A percentile compares a stretch with the other conserved stretches of the same genome.
Conservation (phyloP, 2,888 invertebrate genomes). For the Dasysyrphus albostriatus region DNA sequence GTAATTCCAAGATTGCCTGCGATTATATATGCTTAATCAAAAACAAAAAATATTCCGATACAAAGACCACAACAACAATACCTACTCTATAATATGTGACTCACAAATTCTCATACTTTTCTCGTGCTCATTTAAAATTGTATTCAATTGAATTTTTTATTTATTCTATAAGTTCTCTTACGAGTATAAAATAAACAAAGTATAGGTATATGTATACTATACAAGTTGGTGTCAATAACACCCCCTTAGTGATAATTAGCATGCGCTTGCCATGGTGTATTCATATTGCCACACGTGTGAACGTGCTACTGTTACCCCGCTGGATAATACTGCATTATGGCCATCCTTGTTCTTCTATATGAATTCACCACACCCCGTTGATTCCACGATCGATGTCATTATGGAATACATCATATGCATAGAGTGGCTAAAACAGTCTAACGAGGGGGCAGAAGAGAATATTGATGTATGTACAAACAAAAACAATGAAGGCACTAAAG, state of each 20-base stretch:
- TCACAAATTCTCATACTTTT: slow-evolving; percentile 45
- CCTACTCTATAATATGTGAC: slow-evolving; percentile 46
- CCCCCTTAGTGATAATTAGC: slow-evolving; percentile 72
- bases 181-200: slow-evolving; percentile 25
- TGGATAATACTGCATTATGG: not conserved
- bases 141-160: slow-evolving; percentile 66
- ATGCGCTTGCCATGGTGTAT: slow-evolving; percentile 51
- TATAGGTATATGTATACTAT: slow-evolving; percentile 15
- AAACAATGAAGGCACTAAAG: not conserved
- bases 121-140: slow-evolving; percentile 39
- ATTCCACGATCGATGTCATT: slow-evolving; percentile 29
- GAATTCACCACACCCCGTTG: slow-evolving; percentile 39
- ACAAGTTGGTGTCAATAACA: slow-evolving; percentile 70
- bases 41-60: slow-evolving; percentile 23
- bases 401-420: slow-evolving; percentile 2
- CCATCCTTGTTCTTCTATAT: slow-evolving; percentile 20
- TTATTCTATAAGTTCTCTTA: slow-evolving; percentile 47
- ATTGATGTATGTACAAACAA: slow-evolving; percentile 43
- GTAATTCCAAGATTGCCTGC: slow-evolving; percentile 50
- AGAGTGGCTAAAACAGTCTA: not conserved
- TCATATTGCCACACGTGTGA: slow-evolving; percentile 58
- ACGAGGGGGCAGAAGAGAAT: slow-evolving; percentile 14
- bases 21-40: slow-evolving; percentile 47
- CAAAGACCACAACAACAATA: slow-evolving; percentile 12
- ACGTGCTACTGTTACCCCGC: slow-evolving; percentile 47